Conservation (phyloP, 2,113 vertebrate species). For the Merops nubicus region DNA sequence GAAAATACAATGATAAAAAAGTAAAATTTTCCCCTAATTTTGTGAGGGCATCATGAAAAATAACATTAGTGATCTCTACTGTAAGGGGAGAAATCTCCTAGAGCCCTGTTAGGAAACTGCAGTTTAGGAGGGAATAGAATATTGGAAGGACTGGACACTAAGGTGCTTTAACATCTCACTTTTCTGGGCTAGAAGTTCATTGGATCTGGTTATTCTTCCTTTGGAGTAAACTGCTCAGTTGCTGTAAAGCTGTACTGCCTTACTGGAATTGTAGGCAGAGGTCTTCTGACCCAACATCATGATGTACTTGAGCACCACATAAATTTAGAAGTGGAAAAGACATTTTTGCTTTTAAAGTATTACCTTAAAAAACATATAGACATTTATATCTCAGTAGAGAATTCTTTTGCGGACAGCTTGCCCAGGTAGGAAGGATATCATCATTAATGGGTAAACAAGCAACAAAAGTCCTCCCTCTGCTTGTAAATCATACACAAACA, state of each 20-base stretch:
- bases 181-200: not conserved
- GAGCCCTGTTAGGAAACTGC: not conserved
- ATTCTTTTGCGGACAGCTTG: too few species aligned
- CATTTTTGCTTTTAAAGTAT: not conserved
- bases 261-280: not conserved
- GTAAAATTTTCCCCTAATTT: not conserved
- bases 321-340: not conserved
- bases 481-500: too few species aligned
- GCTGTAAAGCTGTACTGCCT: not conserved
- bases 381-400: not conserved
- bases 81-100: not conserved
- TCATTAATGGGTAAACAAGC: too few species aligned
- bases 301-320: not conserved
- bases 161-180: not conserved
- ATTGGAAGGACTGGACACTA: not conserved
- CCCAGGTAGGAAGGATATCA: too few species aligned
- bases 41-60: not conserved
- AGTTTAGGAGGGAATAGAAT: not conserved
- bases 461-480: too few species aligned
- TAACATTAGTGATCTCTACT: rapidly evolving
- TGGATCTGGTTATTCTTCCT: not conserved
- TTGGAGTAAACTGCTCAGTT: not conserved
- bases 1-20: not conserved
- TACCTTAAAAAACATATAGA: not conserved
- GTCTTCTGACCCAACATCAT: not conserved